Conservation (phyloP, 1,140 invertebrate genomes). For the Atta colombica region DNA sequence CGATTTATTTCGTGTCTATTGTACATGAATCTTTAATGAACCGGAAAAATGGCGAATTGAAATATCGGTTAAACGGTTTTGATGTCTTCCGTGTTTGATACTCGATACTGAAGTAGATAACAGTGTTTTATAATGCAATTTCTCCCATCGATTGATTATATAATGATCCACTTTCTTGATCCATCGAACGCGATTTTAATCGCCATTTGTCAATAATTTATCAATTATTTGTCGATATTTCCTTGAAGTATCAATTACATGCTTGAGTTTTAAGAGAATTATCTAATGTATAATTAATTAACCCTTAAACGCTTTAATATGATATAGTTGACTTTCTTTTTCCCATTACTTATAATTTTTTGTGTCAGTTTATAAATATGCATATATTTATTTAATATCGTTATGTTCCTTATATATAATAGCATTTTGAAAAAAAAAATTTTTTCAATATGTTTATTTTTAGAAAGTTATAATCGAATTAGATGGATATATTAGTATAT, state of each 20-base stretch:
- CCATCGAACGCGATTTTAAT: not conserved
- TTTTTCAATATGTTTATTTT: too few relatives aligned
- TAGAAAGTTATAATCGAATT: too few relatives aligned
- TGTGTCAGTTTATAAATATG: too few relatives aligned
- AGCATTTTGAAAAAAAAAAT: too few relatives aligned
- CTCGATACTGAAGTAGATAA: not conserved
- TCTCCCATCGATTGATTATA: not conserved
- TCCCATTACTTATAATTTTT: too few relatives aligned
- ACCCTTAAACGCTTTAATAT: too few relatives aligned
- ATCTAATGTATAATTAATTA: not conserved
- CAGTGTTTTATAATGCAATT: not conserved
- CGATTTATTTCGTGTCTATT: not conserved
- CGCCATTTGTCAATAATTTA: not conserved
- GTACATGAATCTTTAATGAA: slow-evolving; percentile 41
- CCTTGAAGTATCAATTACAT: not conserved
- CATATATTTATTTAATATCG: too few relatives aligned
- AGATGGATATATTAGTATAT: too few relatives aligned
- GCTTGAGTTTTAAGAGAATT: not conserved
- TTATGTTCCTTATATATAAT: too few relatives aligned
- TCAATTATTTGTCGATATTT: not conserved
- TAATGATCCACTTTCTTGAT: not conserved
- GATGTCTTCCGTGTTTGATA: slow-evolving; percentile 23
- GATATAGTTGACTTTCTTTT: too few relatives aligned
- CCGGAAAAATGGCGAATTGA: slow-evolving; percentile 45
- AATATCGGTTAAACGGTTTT: slow-evolving; percentile 19